A percentile compares a stretch with the other conserved stretches of the same genome.
Conservation (phyloP, 1,140 invertebrate genomes). For the Drosophila simulans region DNA sequence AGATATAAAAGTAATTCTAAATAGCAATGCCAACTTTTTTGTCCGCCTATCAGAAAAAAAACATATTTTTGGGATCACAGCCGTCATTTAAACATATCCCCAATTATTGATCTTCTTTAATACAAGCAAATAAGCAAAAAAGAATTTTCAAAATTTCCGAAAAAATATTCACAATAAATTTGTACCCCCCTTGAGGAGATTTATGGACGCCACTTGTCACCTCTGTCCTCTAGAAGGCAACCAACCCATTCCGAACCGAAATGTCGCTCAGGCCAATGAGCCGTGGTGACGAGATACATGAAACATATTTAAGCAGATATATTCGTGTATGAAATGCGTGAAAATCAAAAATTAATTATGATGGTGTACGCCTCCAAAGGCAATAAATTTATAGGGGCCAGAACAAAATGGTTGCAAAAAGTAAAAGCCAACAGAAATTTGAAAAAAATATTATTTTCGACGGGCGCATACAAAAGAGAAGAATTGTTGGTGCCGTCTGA, state of each 20-base stretch:
- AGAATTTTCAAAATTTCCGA: slow-evolving; percentile 8
- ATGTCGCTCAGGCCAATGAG: slow-evolving; percentile 59
- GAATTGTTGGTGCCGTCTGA: slow-evolving; percentile 81
- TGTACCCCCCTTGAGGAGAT: slow-evolving; percentile 22
- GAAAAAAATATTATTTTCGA: slow-evolving; percentile 45
- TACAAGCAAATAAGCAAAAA: slow-evolving; percentile 10
- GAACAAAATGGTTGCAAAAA: slow-evolving; percentile 56
- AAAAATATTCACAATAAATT: slow-evolving; percentile 12
- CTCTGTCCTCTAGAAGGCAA: slow-evolving; percentile 39
- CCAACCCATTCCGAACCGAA: slow-evolving; percentile 21
- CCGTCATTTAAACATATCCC: neutral
- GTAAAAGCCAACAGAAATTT: slow-evolving; percentile 27
- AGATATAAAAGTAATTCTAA: too few relatives aligned
- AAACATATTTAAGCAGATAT: slow-evolving; percentile 56
- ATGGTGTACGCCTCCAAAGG: slow-evolving; percentile 65
- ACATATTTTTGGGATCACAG: too few relatives aligned
- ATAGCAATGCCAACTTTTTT: too few relatives aligned
- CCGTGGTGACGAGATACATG: slow-evolving; percentile 36
- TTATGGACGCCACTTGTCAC: slow-evolving; percentile 42
- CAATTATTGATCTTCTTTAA: slow-evolving; percentile 6
- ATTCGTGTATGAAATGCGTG: slow-evolving; percentile 43
- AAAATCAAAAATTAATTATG: slow-evolving; percentile 77
- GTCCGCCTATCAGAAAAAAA: too few relatives aligned
- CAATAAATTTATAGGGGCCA: slow-evolving; percentile 68
- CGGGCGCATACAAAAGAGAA: slow-evolving; percentile 43